Base-by-base conservation (phyloP, 1,140 invertebrate species). In the Dysdera silvatica region DNA sequence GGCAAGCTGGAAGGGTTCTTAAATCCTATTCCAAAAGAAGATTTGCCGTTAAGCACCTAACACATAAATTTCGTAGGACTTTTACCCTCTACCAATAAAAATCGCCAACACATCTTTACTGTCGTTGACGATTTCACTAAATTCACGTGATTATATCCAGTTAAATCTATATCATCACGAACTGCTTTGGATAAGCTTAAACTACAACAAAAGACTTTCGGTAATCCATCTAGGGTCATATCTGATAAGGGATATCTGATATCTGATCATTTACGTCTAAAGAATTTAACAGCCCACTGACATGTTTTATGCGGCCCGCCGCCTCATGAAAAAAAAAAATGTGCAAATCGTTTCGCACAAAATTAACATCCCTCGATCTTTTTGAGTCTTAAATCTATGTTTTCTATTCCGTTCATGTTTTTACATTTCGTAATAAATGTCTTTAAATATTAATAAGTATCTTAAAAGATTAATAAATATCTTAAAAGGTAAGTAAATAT, bases 21-120 rank as follows among this genome's bases (percentile, higher is more conserved):
- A 5, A 61, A 52, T 31, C 31, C 47, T 2, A 61, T 61, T 4
- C 47, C 47, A 14, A 61, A 61, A 23, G 26, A 41, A 18, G 26
- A 61, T 23, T 26, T 37, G n/a, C 57, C 14, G n/a, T 59, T 54
- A 48, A 29, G 33, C 6, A 48, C 23, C 18, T n/a, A n/a, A n/a
- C n/a, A n/a, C n/a, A n/a, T n/a, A n/a, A 12, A 48, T 48, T 49
- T 48, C 7, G 18, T 48, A 3, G 57, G 26, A 18, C 16, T 3
- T n/a, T 26, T 32, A 20, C 33, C 16, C 3, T 26, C 40, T 16
- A 26, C 55, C 23, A 58, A 8, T 2, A 58, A 58, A 18, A 58
- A 16, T 18, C 45, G 45, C 24, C 14, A 58, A 4, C 31, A 58
- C 26, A 58, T 28, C 29, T 45, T 45, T 23, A 58, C 23, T 18